A percentile compares a stretch with the other conserved stretches of the same genome.
Conservation (phyloP, 1,140 invertebrate species). For the Palaemon carinicauda region DNA sequence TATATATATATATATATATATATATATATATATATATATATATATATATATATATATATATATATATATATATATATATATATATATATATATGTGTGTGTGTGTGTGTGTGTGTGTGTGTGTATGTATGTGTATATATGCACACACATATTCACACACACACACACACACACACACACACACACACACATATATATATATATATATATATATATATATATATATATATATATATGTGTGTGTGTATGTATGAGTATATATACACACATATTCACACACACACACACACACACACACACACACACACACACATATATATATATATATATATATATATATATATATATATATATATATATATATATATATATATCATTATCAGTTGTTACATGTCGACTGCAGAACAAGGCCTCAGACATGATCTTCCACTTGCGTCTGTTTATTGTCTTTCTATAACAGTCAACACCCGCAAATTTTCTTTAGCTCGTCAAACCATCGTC, state of each 20-base stretch:
- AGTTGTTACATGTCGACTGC: no score
- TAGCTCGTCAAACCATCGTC: no score
- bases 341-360: not conserved
- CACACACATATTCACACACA: not conserved
- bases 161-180: not conserved
- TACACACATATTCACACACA: not conserved
- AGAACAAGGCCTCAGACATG: no score
- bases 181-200: not conserved
- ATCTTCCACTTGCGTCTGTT: no score
- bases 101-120: not conserved
- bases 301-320: not conserved
- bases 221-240: not conserved
- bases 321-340: not conserved
- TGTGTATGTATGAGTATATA: not conserved
- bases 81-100: not conserved
- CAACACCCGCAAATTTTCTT: no score
- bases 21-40: conserved; percentile 5
- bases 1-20: not conserved
- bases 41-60: not conserved
- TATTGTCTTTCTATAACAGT: no score
- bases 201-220: conserved; percentile 9
- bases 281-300: not conserved
- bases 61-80: not conserved
- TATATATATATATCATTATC: no score
- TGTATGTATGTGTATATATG: no score